Conservation (phyloP, 2,113 vertebrate genomes). For the Gobius niger region DNA sequence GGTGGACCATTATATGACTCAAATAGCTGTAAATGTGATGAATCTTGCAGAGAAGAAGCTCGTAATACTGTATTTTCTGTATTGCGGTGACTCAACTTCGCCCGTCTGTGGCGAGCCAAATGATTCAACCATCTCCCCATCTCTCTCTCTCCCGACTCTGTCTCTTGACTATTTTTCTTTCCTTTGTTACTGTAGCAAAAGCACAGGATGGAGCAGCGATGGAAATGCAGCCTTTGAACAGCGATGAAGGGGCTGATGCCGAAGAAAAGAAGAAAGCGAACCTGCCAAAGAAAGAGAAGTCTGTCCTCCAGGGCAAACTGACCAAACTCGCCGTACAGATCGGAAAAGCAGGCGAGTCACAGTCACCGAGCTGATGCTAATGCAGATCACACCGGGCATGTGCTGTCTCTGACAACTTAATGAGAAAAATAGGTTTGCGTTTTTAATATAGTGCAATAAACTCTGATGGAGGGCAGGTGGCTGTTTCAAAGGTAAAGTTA, state of each 20-base stretch:
- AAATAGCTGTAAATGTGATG: too few species aligned
- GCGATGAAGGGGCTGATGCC: conserved; percentile 89
- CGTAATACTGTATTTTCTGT: not conserved
- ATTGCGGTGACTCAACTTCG: not conserved
- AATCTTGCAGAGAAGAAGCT: not conserved
- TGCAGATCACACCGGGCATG: not conserved
- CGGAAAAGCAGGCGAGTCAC: conserved; percentile 91
- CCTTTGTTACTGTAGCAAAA: conserved; percentile 81
- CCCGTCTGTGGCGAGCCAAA: not conserved
- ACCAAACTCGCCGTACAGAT: conserved; percentile 98
- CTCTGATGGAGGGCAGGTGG: too few species aligned
- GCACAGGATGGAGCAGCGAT: conserved; percentile 97
- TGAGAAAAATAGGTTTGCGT: too few species aligned
- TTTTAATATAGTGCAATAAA: too few species aligned
- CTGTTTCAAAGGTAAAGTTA: too few species aligned
- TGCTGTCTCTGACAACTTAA: too few species aligned
- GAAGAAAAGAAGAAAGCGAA: conserved; percentile 95
- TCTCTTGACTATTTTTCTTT: not conserved
- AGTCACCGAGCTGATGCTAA: not conserved
- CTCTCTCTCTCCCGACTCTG: not conserved
- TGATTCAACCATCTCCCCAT: not conserved
- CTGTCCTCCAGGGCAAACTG: conserved; percentile 96
- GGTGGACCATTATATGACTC: too few species aligned
- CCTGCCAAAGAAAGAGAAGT: conserved; percentile 97
- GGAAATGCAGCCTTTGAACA: conserved; percentile 99